phyloP scores from a whole-genome alignment of 2,113 vertebrate genomes.

The Sinocyclocheilus anshuiensis region DNA sequence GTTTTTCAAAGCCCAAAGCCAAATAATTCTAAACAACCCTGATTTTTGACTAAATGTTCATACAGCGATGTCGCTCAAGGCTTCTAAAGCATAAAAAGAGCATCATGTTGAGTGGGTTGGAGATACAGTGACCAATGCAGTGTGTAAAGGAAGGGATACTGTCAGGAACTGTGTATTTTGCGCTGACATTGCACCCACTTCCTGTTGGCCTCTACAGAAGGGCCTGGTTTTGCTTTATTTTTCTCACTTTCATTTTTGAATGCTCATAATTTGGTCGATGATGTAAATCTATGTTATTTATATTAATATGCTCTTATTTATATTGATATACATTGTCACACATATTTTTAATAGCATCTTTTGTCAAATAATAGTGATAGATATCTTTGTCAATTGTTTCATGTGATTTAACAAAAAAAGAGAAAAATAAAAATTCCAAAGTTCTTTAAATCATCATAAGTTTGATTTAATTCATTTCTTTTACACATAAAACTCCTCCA shows the following conservation, averaged over 20 bases:
- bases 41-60: background rate
- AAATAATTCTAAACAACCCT: background rate
- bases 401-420: background rate
- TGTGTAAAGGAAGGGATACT: slow-evolving; percentile 4
- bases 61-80: background rate
- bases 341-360: slow-evolving; percentile 17
- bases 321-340: slow-evolving; percentile 1
- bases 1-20: background rate
- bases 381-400: slow-evolving; percentile 1
- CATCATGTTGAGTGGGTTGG: background rate
- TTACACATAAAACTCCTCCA: background rate
- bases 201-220: background rate
- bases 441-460: background rate
- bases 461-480: background rate
- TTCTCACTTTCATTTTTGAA: slow-evolving; percentile 8
- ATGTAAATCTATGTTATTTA: slow-evolving; percentile 11
- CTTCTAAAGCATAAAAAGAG: background rate
- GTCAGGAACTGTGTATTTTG: slow-evolving; percentile 10
- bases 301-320: background rate
- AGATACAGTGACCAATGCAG: background rate
- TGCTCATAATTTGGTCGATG: background rate
- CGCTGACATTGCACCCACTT: slow-evolving; percentile 13
- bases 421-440: slow-evolving; percentile 1
- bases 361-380: slow-evolving; percentile 8
- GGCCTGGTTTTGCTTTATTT: background rate